Conservation (phyloP, 2,888 invertebrate species). For the Leucophenga montana region DNA sequence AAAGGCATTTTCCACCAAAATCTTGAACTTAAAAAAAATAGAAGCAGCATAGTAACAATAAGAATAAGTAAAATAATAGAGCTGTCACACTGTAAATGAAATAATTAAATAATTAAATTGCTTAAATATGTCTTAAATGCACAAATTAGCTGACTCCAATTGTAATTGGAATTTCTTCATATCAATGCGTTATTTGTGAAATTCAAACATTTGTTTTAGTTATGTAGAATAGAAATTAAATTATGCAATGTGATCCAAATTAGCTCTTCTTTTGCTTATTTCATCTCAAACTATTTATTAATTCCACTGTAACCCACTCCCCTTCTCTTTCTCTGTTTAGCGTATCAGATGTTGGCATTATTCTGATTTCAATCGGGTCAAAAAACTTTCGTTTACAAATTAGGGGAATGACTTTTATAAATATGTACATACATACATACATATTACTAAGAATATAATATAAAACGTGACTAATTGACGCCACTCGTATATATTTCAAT, state of each 20-base stretch:
- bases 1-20: constrained; percentile 32
- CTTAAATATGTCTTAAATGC: too few species aligned
- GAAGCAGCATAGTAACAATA: too few species aligned
- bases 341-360: neutral
- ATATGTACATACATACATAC: neutral
- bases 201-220: too few species aligned
- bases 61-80: too few species aligned
- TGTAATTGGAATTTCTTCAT: too few species aligned
- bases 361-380: constrained; percentile 8
- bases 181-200: too few species aligned
- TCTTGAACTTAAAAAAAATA: too few species aligned
- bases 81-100: too few species aligned
- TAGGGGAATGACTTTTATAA: neutral
- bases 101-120: too few species aligned
- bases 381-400: constrained; percentile 3
- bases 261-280: neutral
- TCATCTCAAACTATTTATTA: neutral
- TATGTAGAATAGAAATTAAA: too few species aligned
- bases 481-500: neutral
- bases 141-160: too few species aligned
- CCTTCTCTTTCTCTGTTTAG: neutral
- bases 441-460: neutral
- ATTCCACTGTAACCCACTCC: neutral
- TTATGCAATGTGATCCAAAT: neutral
- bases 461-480: constrained; percentile 24